Evolutionary conservation across 2,888 invertebrate species (phyloP), one percentile per base, ranked within the genome.

Genomic region (Argyra leucocephala): DNA sequence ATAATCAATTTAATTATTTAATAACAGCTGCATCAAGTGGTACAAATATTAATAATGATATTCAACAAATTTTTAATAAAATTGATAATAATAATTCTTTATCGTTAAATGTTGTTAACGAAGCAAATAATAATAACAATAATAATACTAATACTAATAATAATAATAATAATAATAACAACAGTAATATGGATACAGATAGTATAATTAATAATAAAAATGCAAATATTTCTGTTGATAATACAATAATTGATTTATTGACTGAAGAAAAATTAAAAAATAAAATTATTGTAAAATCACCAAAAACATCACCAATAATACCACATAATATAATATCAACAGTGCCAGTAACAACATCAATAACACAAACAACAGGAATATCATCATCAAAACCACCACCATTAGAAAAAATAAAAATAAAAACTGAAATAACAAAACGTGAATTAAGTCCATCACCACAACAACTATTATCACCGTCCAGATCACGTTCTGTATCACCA

Each of bases 1-100:
- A 90, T 80, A 77, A 76, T 72, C 89, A 91, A 26, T 69, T 80
- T 2, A 80, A 78, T 68, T 79, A 77, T 69, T 71, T 79, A 66
- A 77, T 79, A 57, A 75, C 75, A 15, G 77, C 78, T 6, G 75
- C 78, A 4, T 74, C 78, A 6, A 74, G 75, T 22, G 77, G 77
- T 3, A 37, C 10, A 3, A 48, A 48, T n/a, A 48, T 5, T 18
- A 22, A 24, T 26, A 21, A 18, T 31, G 9, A 10, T n/a, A 26
- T 9, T 9, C 61, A 26, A 26, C 61, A 61, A 21, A 26, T 61
- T 21, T 26, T 21, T 61, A 18, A 24, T 21, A 61, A 61, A 26
- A 3, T 61, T 3, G 61, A 31, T n/a, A 24, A 22, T n/a, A n/a
- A 24, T 26, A 22, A 3, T 22, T 26, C 61, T 21, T 21, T 5